A percentile compares a stretch with the other conserved stretches of the same genome.
phyloP scores from a whole-genome alignment of 1,140 invertebrate species.

The Drosophila sproati region DNA sequence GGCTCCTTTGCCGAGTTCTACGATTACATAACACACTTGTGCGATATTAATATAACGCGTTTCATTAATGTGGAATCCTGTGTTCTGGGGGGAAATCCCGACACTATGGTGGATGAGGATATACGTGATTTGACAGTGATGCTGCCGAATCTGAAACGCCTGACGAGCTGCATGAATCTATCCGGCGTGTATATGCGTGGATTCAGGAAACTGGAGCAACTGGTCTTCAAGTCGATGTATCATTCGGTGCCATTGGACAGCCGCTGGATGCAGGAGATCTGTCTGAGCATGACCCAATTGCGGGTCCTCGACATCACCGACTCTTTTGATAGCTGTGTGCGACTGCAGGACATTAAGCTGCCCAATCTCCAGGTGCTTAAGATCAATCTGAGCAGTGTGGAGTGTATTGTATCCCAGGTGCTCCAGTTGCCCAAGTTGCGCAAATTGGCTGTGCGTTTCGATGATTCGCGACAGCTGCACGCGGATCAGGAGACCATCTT shows the following conservation, averaged over 20 bases:
- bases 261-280: slow-evolving; percentile 66
- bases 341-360: slow-evolving; percentile 59
- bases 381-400: slow-evolving; percentile 66
- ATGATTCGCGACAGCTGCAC: slow-evolving; percentile 62
- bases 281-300: slow-evolving; percentile 50
- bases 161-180: slow-evolving; percentile 68
- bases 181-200: slow-evolving; percentile 53
- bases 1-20: slow-evolving; percentile 67
- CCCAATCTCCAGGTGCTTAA: slow-evolving; percentile 69
- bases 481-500: slow-evolving; percentile 72
- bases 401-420: slow-evolving; percentile 55
- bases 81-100: slow-evolving; percentile 53
- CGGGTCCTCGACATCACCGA: slow-evolving; percentile 66
- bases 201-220: slow-evolving; percentile 63
- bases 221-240: slow-evolving; percentile 66
- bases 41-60: slow-evolving; percentile 55
- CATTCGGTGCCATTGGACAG: slow-evolving; percentile 65
- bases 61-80: slow-evolving; percentile 59
- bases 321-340: slow-evolving; percentile 60
- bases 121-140: slow-evolving; percentile 56
- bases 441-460: slow-evolving; percentile 60
- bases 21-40: slow-evolving; percentile 64
- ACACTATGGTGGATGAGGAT: slow-evolving; percentile 60
- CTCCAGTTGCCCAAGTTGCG: slow-evolving; percentile 62
- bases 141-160: slow-evolving; percentile 61